A percentile compares a stretch with the other conserved stretches of the same genome.
These are phyloP conservation scores for Macheiramphus alcinus DNA, from an alignment of 2,113 vertebrate genomes.

Conservation along the genomic window DNA sequence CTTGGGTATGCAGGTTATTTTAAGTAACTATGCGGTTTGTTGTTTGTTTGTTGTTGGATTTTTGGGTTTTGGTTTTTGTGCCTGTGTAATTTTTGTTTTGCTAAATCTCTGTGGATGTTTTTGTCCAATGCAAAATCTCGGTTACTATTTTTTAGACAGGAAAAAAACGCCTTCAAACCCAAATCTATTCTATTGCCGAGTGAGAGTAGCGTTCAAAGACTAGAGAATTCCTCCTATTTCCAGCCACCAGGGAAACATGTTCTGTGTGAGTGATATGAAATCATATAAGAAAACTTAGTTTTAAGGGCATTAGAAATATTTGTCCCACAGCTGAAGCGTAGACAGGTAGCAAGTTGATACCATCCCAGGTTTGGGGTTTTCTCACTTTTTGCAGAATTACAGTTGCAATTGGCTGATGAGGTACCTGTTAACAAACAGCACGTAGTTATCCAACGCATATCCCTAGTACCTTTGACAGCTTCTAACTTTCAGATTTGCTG, in stretches of 20 bases:
- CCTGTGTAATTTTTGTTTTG: not conserved
- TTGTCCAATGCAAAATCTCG: not conserved
- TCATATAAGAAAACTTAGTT: not conserved
- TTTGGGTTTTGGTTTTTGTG: not conserved
- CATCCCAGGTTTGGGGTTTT: not conserved
- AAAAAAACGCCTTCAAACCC: not conserved
- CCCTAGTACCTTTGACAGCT: not conserved
- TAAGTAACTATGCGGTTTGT: not conserved
- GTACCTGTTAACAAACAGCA: not conserved
- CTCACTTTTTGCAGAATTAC: not conserved
- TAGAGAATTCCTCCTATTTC: too few relatives aligned
- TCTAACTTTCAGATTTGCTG: not conserved
- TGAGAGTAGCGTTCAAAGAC: not conserved
- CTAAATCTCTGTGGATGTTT: not conserved
- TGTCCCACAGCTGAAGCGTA: not conserved
- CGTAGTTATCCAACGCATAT: fast-evolving
- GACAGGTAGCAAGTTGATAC: not conserved
- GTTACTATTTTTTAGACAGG: not conserved
- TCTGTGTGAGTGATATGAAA: not conserved
- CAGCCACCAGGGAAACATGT: not conserved
- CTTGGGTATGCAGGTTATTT: not conserved
- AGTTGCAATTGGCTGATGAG: not conserved
- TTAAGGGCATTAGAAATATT: not conserved
- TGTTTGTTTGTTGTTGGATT: not conserved
- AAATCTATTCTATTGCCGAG: not conserved